Evolutionary conservation across 2,113 vertebrate genomes (phyloP).

Genomic region (Elachura formosa): DNA sequence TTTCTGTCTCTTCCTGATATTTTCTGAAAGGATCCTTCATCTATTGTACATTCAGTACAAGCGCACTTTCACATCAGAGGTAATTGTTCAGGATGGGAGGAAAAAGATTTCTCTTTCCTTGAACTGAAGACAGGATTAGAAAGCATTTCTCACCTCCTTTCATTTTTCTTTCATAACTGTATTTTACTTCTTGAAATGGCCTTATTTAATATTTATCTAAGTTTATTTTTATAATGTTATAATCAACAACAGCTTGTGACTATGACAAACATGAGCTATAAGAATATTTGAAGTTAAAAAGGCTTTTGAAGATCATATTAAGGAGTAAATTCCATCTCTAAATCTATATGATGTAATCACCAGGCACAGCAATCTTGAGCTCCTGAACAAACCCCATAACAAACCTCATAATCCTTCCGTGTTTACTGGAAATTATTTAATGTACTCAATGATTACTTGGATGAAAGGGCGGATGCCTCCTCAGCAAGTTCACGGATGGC

Average conservation of each 20-base stretch:
- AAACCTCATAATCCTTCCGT: neutral
- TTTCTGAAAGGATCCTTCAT: conserved; percentile 32
- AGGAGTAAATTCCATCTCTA: neutral
- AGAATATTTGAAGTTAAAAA: neutral
- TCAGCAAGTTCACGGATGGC: neutral
- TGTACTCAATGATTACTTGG: neutral
- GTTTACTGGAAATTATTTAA: neutral
- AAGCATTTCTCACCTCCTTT: neutral
- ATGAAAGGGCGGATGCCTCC: rapidly evolving
- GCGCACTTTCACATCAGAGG: neutral
- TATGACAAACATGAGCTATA: neutral
- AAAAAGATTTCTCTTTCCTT: neutral
- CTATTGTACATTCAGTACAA: neutral
- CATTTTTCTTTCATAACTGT: neutral
- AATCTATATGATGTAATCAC: neutral
- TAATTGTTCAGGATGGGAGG: neutral
- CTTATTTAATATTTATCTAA: neutral
- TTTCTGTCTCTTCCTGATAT: neutral
- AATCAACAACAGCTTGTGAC: neutral
- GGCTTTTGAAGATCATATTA: neutral
- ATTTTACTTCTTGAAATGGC: neutral
- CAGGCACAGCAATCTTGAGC: neutral
- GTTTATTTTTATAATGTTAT: neutral
- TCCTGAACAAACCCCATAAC: neutral
- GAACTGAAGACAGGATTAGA: neutral